A percentile compares a stretch with the other conserved stretches of the same genome.
Evolutionary conservation across 2,113 vertebrate genomes (phyloP).

Genomic region (Muntiacus muntjak): DNA sequence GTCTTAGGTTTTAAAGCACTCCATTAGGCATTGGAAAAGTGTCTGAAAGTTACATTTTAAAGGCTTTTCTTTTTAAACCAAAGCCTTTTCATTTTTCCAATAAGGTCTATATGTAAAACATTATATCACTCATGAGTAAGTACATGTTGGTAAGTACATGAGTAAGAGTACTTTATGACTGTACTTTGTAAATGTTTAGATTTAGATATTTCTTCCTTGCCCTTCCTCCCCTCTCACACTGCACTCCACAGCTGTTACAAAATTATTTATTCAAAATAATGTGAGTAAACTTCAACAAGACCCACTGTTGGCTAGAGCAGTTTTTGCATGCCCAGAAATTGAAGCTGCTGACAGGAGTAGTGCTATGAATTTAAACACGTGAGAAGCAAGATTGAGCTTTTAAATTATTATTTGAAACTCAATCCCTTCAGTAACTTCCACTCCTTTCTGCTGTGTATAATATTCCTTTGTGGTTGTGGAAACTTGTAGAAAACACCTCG

Average conservation of each 20-base stretch:
- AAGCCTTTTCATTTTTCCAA: background rate
- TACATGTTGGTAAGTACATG: background rate
- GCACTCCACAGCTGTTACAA: background rate
- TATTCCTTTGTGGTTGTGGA: background rate
- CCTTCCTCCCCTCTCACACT: background rate
- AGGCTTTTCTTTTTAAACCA: background rate
- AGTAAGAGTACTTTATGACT: background rate
- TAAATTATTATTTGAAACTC: background rate
- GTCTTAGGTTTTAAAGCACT: slow-evolving; percentile 36
- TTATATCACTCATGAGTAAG: background rate
- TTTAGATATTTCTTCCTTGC: background rate
- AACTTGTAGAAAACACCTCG: background rate
- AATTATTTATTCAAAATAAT: background rate
- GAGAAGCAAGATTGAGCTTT: slow-evolving; percentile 1
- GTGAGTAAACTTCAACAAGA: background rate
- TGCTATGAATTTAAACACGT: background rate
- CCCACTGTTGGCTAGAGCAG: background rate
- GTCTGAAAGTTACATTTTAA: slow-evolving; percentile 28
- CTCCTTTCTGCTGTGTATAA: background rate
- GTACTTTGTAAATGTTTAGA: background rate
- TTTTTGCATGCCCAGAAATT: background rate
- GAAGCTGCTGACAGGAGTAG: background rate
- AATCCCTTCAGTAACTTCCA: background rate
- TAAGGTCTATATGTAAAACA: background rate
- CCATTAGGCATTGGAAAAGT: slow-evolving; percentile 45